Evolutionary conservation across 1,140 invertebrate species (phyloP).

Genomic region (Musca vetustissima): DNA sequence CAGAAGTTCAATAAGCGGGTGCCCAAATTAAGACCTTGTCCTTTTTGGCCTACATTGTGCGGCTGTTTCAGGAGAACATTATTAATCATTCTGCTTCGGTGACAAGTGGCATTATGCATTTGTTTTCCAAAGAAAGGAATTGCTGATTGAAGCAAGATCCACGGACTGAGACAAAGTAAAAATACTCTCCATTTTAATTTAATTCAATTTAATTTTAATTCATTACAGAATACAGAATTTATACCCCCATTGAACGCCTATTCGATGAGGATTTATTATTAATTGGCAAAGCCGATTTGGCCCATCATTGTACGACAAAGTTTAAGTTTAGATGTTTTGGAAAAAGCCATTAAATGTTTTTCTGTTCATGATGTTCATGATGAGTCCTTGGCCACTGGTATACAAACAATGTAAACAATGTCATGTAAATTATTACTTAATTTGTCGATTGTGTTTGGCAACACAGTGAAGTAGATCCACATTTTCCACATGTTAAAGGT

Average conservation of each 20-base stretch:
- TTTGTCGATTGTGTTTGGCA: constrained; percentile 91
- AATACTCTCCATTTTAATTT: constrained; percentile 8
- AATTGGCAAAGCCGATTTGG: constrained; percentile 91
- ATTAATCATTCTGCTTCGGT: constrained; percentile 78
- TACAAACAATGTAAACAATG: constrained; percentile 84
- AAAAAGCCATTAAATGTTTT: constrained; percentile 89
- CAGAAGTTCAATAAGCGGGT: constrained; percentile 91
- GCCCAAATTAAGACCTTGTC: constrained; percentile 97
- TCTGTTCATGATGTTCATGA: constrained; percentile 97
- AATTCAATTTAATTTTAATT: too few species aligned
- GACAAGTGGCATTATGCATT: constrained; percentile 87
- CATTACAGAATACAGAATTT: constrained; percentile 77
- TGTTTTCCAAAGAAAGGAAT: constrained; percentile 92
- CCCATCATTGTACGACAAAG: constrained; percentile 92
- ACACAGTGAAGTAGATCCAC: constrained; percentile 78
- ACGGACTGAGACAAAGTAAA: constrained; percentile 88
- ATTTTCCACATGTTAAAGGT: constrained; percentile 87
- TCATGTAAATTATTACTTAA: constrained; percentile 93
- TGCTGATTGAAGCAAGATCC: constrained; percentile 90
- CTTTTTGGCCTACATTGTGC: constrained; percentile 94
- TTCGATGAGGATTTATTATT: constrained; percentile 95
- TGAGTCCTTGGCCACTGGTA: constrained; percentile 84
- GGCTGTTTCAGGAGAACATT: constrained; percentile 79
- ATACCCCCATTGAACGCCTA: constrained; percentile 88
- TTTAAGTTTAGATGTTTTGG: constrained; percentile 80